phyloP scores from a whole-genome alignment of 2,888 invertebrate genomes.

The Phyllotreta striolata region DNA sequence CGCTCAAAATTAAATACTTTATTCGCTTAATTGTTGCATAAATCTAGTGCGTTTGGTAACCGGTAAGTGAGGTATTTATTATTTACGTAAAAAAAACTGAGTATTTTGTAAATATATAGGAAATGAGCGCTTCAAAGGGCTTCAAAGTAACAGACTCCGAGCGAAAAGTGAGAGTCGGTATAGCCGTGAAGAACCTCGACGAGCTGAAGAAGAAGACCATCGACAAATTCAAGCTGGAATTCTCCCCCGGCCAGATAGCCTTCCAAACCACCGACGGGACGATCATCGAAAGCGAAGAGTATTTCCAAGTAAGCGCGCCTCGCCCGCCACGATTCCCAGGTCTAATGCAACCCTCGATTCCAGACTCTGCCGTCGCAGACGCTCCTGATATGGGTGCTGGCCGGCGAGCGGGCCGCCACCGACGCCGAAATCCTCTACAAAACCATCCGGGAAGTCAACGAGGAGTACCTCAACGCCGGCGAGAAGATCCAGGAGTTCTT shows the following conservation, averaged over 20 bases:
- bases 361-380: slow-evolving; percentile 78
- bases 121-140: slow-evolving; percentile 67
- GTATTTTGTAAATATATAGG: slow-evolving; percentile 7
- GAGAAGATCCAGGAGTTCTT: slow-evolving; percentile 78
- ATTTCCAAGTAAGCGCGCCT: slow-evolving; percentile 62
- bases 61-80: not conserved
- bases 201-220: slow-evolving; percentile 75
- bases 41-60: not conserved
- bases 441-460: slow-evolving; percentile 72
- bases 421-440: slow-evolving; percentile 78
- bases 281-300: slow-evolving; percentile 77
- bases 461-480: slow-evolving; percentile 75
- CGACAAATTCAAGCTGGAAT: slow-evolving; percentile 64
- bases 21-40: too few species aligned
- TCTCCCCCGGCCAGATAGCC: slow-evolving; percentile 50
- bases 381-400: slow-evolving; percentile 67
- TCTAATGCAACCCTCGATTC: slow-evolving; percentile 1
- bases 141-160: slow-evolving; percentile 77
- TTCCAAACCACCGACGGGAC: slow-evolving; percentile 70
- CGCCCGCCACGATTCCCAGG: not conserved
- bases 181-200: slow-evolving; percentile 72
- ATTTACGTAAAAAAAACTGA: slow-evolving; percentile 1
- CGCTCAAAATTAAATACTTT: not conserved
- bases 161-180: slow-evolving; percentile 73
- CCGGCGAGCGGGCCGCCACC: slow-evolving; percentile 58